Evolutionary conservation across 2,113 vertebrate genomes (phyloP).

Genomic region (Aldabrachelys gigantea): DNA sequence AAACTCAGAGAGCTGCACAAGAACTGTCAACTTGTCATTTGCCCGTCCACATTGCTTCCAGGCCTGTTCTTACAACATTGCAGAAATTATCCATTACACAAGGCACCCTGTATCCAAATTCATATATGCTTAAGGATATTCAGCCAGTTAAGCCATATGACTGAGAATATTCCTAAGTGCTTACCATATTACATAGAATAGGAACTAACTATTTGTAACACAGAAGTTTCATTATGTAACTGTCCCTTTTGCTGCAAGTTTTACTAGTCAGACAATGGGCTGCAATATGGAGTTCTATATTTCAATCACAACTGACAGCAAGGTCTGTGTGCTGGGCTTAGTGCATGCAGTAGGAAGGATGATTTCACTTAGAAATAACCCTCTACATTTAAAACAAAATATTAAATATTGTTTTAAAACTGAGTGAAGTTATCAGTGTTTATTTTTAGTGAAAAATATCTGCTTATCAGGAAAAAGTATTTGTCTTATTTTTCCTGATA

Average conservation of each 20-base stretch:
- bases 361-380: background rate
- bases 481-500: background rate
- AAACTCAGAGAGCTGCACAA: background rate
- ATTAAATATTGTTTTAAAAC: background rate
- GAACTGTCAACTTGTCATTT: background rate
- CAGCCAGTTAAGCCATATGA: background rate
- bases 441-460: background rate
- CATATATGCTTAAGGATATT: background rate
- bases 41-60: background rate
- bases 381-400: background rate
- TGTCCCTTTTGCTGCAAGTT: background rate
- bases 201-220: background rate
- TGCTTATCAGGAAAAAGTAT: background rate
- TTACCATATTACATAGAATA: background rate
- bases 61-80: background rate
- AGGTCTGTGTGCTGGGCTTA: background rate
- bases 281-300: background rate
- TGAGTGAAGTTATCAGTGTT: background rate
- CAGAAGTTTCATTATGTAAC: background rate
- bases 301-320: background rate
- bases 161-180: background rate
- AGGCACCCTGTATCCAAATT: background rate
- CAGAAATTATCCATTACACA: background rate
- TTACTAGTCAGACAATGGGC: background rate
- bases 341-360: background rate